phyloP scores from a whole-genome alignment of 2,888 invertebrate species.

The Dichetophora obliterata region DNA sequence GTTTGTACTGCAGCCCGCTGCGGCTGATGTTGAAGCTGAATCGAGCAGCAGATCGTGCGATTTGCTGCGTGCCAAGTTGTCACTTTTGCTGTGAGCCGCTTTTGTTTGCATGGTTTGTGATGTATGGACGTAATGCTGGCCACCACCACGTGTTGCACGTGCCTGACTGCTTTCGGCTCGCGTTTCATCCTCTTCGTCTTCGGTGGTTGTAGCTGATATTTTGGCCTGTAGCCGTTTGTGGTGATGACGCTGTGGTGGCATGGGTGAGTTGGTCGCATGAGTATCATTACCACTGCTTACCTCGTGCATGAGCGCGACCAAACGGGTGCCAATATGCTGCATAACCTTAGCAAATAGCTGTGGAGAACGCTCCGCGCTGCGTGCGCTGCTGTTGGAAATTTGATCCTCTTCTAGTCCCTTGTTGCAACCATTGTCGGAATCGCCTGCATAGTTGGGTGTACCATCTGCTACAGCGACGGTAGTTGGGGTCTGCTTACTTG shows the following conservation, averaged over 20 bases:
- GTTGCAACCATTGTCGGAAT: background rate
- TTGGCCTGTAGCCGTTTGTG: slow-evolving; percentile 73
- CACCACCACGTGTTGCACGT: background rate
- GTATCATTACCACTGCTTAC: slow-evolving; percentile 80
- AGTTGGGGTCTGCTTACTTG: background rate
- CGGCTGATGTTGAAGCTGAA: slow-evolving; percentile 55
- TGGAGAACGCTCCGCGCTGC: slow-evolving; percentile 77
- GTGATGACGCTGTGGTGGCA: slow-evolving; percentile 71
- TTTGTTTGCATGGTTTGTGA: slow-evolving; percentile 47
- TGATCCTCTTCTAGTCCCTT: slow-evolving; percentile 66
- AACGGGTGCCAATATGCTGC: slow-evolving; percentile 89
- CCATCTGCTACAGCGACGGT: slow-evolving; percentile 60
- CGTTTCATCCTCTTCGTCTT: slow-evolving; percentile 68
- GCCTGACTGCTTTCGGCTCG: slow-evolving; percentile 42
- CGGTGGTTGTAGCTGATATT: slow-evolving; percentile 70
- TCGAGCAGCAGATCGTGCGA: slow-evolving; percentile 85
- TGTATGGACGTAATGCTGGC: background rate
- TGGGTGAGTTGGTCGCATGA: slow-evolving; percentile 75
- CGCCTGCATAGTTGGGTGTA: slow-evolving; percentile 55
- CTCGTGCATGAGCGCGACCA: slow-evolving; percentile 93
- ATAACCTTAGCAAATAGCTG: slow-evolving; percentile 91
- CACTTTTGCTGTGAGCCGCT: slow-evolving; percentile 34
- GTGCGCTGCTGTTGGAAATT: slow-evolving; percentile 52
- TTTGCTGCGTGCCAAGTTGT: slow-evolving; percentile 80
- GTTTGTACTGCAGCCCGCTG: slow-evolving; percentile 42